phyloP scores from a whole-genome alignment of 2,888 invertebrate species.

The Anarsia innoxiella region DNA sequence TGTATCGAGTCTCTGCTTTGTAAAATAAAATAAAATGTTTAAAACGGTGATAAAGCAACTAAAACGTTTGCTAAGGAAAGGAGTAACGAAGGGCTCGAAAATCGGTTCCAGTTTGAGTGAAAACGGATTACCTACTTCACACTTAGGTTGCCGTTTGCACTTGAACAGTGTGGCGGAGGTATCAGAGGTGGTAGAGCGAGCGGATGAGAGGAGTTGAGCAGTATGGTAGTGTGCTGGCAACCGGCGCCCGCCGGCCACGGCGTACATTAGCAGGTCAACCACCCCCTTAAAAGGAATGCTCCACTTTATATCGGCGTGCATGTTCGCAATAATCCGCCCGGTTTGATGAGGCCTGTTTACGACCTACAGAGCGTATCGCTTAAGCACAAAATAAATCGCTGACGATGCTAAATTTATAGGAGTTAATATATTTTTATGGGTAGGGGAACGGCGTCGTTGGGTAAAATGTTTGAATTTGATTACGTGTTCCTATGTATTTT shows the following conservation, averaged over 20 bases:
- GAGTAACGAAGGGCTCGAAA: no score
- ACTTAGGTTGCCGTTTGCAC: no score
- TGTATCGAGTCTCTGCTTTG: no score
- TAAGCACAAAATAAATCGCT: slow-evolving; percentile 60
- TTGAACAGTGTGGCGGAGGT: no score
- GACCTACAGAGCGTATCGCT: slow-evolving; percentile 51
- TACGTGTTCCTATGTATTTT: slow-evolving; percentile 20
- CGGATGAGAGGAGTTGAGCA: no score
- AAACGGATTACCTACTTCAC: no score
- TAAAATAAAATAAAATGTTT: no score
- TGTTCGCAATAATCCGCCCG: slow-evolving; percentile 47
- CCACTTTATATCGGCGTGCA: slow-evolving; percentile 39
- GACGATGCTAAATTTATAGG: slow-evolving; percentile 62
- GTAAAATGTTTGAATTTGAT: slow-evolving; percentile 42
- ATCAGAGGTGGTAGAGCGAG: no score
- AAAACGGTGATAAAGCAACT: no score
- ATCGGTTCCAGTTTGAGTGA: no score
- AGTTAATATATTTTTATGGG: slow-evolving; percentile 64
- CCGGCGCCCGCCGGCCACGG: background rate
- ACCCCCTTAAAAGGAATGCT: slow-evolving; percentile 26
- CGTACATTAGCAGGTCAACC: background rate
- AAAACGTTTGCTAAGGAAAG: no score
- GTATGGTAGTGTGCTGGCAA: no score
- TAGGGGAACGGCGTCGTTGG: slow-evolving; percentile 36
- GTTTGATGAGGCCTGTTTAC: slow-evolving; percentile 61